Conservation (phyloP, 2,113 vertebrate species). For the Leptocoma aspasia region DNA sequence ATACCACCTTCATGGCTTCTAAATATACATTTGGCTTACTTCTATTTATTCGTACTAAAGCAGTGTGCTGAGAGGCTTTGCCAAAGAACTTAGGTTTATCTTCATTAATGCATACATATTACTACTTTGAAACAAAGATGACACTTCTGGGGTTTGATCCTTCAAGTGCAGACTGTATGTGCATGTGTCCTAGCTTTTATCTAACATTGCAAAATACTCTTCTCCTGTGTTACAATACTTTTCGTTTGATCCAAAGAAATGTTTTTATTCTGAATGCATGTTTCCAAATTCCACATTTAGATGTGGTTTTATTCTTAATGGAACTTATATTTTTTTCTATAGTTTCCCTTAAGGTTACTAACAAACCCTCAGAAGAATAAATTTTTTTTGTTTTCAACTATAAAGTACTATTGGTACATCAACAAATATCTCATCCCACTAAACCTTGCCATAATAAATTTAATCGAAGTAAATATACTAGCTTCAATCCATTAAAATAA, state of each 20-base stretch:
- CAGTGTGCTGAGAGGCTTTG: neutral
- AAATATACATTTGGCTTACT: neutral
- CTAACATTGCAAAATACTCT: neutral
- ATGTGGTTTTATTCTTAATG: neutral
- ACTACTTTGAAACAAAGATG: constrained; percentile 1
- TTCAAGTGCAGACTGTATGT: neutral
- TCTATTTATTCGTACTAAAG: neutral
- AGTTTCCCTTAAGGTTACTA: neutral
- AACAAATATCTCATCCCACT: neutral
- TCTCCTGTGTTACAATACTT: neutral
- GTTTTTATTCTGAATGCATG: neutral
- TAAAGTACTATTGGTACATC: neutral
- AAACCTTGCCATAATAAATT: neutral
- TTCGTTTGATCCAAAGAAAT: neutral
- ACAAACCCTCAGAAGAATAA: neutral
- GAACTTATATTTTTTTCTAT: neutral
- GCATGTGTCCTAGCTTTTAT: neutral
- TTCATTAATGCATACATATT: neutral
- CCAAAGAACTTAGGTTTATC: neutral
- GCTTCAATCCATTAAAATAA: neutral
- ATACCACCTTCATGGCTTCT: neutral
- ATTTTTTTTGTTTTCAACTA: neutral
- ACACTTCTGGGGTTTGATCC: constrained; percentile 3
- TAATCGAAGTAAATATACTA: neutral
- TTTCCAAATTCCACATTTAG: neutral